Conservation (phyloP, 2,113 vertebrate genomes). For the Dromas ardeola region DNA sequence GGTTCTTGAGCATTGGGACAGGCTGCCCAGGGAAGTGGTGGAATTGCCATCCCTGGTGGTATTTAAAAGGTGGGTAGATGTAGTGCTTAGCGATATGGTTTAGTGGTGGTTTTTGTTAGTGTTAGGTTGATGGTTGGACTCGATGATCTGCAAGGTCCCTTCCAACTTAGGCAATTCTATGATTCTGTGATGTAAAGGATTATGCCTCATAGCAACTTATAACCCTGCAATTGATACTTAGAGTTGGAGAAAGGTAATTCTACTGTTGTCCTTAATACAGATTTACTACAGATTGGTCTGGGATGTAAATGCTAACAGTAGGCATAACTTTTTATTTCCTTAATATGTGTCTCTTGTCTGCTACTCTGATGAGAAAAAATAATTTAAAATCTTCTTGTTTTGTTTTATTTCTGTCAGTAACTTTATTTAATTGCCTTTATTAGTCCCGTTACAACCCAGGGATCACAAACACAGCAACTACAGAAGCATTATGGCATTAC, state of each 20-base stretch:
- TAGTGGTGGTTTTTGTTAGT: background rate
- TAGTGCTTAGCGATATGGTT: background rate
- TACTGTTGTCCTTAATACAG: background rate
- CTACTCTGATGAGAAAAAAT: background rate
- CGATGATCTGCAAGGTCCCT: background rate
- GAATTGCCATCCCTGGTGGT: background rate
- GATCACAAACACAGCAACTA: constrained; percentile 80
- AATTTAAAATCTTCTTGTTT: background rate
- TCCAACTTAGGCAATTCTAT: background rate
- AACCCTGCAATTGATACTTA: background rate
- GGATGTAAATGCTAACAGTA: background rate
- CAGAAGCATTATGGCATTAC: constrained; percentile 90
- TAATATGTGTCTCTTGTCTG: background rate
- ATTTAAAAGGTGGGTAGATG: background rate
- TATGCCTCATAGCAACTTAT: background rate
- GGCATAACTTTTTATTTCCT: background rate
- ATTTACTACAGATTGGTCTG: background rate
- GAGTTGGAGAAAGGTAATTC: background rate
- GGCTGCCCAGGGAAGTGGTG: background rate
- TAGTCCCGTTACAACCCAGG: constrained; percentile 85
- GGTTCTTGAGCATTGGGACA: background rate
- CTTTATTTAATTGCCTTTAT: constrained; percentile 64
- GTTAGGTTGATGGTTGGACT: background rate
- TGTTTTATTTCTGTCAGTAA: constrained; percentile 44
- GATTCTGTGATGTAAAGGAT: background rate